Evolutionary conservation across 2,888 invertebrate species (phyloP).

Genomic region (Orthosia gothica): DNA sequence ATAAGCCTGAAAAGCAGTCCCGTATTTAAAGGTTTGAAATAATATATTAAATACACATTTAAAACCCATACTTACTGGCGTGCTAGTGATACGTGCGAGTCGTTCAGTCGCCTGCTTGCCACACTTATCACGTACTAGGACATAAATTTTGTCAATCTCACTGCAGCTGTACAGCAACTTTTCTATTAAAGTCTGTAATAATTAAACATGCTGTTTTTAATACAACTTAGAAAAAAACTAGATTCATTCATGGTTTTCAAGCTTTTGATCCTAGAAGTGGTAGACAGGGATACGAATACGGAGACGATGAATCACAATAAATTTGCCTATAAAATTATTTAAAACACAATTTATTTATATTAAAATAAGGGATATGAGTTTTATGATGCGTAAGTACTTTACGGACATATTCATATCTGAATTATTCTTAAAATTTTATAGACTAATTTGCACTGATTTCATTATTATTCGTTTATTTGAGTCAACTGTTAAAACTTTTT

Average conservation of each 20-base stretch:
- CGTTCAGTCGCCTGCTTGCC: slow-evolving; percentile 62
- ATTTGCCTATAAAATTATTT: no score
- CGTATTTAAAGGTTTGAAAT: neutral
- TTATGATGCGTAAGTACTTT: no score
- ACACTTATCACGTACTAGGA: slow-evolving; percentile 70
- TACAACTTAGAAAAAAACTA: slow-evolving; percentile 34
- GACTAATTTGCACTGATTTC: no score
- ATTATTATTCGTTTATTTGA: no score
- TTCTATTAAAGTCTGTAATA: slow-evolving; percentile 73
- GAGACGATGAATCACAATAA: neutral
- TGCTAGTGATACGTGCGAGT: slow-evolving; percentile 60
- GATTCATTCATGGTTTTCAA: slow-evolving; percentile 5
- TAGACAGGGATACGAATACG: neutral
- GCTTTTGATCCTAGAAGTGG: neutral
- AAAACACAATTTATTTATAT: no score
- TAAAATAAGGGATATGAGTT: no score
- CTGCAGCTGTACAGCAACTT: slow-evolving; percentile 71
- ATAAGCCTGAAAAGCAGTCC: no score
- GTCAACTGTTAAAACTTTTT: no score
- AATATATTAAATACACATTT: slow-evolving; percentile 20
- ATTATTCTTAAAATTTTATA: no score
- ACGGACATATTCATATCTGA: no score
- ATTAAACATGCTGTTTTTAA: slow-evolving; percentile 44
- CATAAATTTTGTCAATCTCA: slow-evolving; percentile 70
- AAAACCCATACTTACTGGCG: slow-evolving; percentile 62